These are phyloP conservation scores for Neelides folsomi DNA, from an alignment of 2,888 invertebrate genomes.

Conservation along the genomic window DNA sequence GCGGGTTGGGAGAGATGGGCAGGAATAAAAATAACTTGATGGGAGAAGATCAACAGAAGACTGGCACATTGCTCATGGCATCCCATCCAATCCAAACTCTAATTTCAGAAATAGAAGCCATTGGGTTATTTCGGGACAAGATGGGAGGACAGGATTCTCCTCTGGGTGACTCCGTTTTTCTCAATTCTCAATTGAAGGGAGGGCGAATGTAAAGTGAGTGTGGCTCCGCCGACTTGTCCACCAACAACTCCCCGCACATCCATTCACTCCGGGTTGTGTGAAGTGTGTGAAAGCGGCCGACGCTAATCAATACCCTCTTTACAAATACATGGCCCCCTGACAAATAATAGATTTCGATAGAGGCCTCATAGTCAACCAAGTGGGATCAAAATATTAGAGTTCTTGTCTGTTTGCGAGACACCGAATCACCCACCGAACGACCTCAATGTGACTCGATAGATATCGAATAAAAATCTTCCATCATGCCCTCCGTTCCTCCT, in stretches of 20 bases:
- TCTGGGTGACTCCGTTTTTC: conserved; percentile 4
- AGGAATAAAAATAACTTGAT: conserved; percentile 12
- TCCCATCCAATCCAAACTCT: too few species aligned
- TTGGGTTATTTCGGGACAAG: conserved; percentile 10
- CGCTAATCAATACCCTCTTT: too few species aligned
- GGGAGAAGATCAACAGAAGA: conserved; percentile 8
- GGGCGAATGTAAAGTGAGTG: conserved; percentile 3
- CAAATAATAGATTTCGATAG: too few species aligned
- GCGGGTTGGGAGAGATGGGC: conserved; percentile 5
- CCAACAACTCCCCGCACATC: not conserved
- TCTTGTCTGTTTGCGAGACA: too few species aligned
- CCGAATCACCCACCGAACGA: too few species aligned
- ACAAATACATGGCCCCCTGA: too few species aligned
- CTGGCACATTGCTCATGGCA: too few species aligned
- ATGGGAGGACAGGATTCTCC: conserved; percentile 3
- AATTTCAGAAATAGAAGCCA: conserved; percentile 11
- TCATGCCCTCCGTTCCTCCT: too few species aligned
- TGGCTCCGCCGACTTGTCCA: not conserved
- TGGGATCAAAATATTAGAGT: too few species aligned
- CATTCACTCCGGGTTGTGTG: not conserved
- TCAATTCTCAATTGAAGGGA: conserved; percentile 2
- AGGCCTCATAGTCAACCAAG: not conserved
- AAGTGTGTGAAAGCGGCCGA: not conserved
- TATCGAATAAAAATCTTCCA: too few species aligned
- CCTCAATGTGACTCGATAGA: too few species aligned